A percentile compares a stretch with the other conserved stretches of the same genome.
Conservation (phyloP, 2,113 vertebrate species). For the Caranx melampygus region DNA sequence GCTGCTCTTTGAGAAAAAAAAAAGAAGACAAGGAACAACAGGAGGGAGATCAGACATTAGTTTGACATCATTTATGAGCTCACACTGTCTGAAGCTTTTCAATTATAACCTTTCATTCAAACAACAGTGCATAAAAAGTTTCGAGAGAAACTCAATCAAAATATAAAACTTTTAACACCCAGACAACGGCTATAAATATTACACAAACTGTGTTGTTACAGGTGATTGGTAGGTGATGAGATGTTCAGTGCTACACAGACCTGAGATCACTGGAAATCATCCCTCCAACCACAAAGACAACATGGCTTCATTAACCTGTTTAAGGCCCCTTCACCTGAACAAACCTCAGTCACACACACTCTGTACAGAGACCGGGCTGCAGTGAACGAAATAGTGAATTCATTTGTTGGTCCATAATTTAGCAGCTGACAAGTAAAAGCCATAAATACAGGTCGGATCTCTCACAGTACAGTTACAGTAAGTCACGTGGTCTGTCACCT, state of each 20-base stretch:
- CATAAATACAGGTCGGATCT: too few species aligned
- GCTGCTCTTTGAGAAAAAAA: too few species aligned
- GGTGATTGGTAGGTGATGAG: constrained; percentile 5
- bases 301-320: background rate
- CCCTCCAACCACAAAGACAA: background rate
- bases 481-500: too few species aligned
- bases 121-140: background rate
- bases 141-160: constrained; percentile 7
- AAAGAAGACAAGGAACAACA: background rate
- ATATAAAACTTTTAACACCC: background rate
- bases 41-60: background rate
- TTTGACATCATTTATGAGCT: constrained; percentile 16
- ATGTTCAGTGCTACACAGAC: constrained; percentile 23
- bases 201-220: background rate
- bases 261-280: constrained; percentile 28
- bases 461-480: too few species aligned
- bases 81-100: background rate
- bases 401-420: too few species aligned
- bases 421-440: too few species aligned
- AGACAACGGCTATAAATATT: background rate
- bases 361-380: too few species aligned
- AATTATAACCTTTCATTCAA: background rate
- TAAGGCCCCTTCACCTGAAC: background rate
- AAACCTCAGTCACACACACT: too few species aligned
- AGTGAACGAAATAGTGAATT: too few species aligned